Evolutionary conservation across 2,888 invertebrate species (phyloP), one percentile per base, ranked within the genome.

Genomic region (Eupithecia tripunctaria): DNA sequence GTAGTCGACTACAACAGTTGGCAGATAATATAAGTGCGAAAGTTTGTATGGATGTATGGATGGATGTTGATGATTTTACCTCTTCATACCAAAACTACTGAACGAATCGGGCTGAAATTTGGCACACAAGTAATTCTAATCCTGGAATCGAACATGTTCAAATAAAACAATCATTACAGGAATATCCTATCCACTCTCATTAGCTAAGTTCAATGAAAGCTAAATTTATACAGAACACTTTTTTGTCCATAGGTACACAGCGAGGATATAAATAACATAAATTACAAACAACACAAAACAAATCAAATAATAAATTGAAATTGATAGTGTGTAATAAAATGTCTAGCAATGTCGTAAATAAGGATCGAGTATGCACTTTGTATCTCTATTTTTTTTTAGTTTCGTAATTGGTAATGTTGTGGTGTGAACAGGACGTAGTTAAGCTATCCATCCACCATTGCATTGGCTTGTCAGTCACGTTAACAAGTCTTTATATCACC

Each of bases 391-490:
- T 29, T 5, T 60, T 43, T 6, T 60, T 29, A 60, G 25, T 60
- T 15, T 29, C 15, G 59, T 60, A 15, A 60, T 71, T 63, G 65
- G 38, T 66, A 21, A 67, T 25, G 32, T 36, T 67, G 60, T 63
- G 47, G 59, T 71, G 69, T 71, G 71, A 71, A 71, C 71, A 71
- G 74, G 74, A 74, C 73, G 74, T 74, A 64, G 67, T 73, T 65
- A 67, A 67, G 64, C 59, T 63, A 62, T 59, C 25, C 68, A 36
- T 71, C 70, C 72, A 81, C 83, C 56, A 56, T 56, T 56, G 56
- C 56, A 25, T 51, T 82, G 76, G 70, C 72, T 79, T 82, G 78
- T 80, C 77, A 80, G 82, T 82, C 85, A 84, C 81, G 80, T 81
- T 78, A 80, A 78, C 67, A 73, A 75, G 74, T 78, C 78, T 77